Conservation (phyloP, 2,113 vertebrate genomes). For the Corythornis cristatus region DNA sequence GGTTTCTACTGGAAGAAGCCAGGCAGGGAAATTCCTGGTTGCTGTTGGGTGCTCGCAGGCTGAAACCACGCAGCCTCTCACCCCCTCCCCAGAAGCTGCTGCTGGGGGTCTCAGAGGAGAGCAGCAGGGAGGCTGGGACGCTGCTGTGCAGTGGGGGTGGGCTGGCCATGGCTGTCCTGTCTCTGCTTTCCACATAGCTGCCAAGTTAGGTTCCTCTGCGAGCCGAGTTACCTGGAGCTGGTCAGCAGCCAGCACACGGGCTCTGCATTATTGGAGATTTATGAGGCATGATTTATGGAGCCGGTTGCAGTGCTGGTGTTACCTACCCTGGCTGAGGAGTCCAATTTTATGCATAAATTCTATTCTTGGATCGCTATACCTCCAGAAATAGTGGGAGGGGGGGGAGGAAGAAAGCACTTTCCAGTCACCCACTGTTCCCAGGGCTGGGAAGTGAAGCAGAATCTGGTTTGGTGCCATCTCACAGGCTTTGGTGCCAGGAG, state of each 20-base stretch:
- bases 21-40: not conserved
- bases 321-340: constrained; percentile 14
- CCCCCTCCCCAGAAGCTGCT: not conserved
- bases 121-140: accelerated
- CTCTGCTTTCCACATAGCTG: not conserved
- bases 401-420: not conserved
- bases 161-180: not conserved
- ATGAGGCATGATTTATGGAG: constrained; percentile 61
- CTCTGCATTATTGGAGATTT: constrained; percentile 51
- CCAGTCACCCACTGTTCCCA: not conserved
- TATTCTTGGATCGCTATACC: constrained; percentile 44
- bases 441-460: not conserved
- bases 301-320: constrained; percentile 15
- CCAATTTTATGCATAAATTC: constrained; percentile 56
- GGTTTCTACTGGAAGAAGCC: not conserved
- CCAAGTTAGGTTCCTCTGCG: not conserved
- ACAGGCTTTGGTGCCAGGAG: not conserved
- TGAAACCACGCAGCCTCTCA: not conserved
- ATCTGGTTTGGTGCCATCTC: not conserved
- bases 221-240: constrained; percentile 12
- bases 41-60: not conserved
- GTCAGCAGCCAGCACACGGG: not conserved
- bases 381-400: not conserved
- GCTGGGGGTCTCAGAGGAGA: not conserved
- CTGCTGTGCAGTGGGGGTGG: not conserved